A percentile compares a stretch with the other conserved stretches of the same genome.
Conservation (phyloP, 2,797 vertebrate species). For the Lutjanus argentimaculatus region DNA sequence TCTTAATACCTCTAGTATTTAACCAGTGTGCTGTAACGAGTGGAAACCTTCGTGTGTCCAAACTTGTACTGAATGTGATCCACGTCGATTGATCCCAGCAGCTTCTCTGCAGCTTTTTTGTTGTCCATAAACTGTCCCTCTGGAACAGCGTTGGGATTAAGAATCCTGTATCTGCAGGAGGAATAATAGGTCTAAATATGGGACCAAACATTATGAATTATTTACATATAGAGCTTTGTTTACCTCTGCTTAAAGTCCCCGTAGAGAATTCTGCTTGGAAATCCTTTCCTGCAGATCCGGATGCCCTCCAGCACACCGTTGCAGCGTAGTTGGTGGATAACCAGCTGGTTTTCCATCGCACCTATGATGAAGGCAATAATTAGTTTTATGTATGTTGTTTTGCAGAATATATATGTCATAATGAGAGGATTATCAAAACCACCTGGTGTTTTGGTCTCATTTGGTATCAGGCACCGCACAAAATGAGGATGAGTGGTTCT, state of each 20-base stretch:
- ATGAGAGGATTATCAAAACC: conserved; percentile 54
- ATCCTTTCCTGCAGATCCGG: conserved; percentile 89
- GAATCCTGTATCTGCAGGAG: conserved; percentile 75
- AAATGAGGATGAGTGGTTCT: conserved; percentile 90
- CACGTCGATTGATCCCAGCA: conserved; percentile 88
- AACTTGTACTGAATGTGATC: conserved; percentile 91
- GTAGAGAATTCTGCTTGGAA: conserved; percentile 83
- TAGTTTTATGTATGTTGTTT: background rate
- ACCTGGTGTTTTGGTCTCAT: conserved; percentile 92
- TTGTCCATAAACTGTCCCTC: conserved; percentile 91
- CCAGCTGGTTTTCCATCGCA: conserved; percentile 58
- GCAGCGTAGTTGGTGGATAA: conserved; percentile 64
- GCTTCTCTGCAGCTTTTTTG: conserved; percentile 92
- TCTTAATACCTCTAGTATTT: background rate
- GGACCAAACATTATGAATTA: fast-evolving
- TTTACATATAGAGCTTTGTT: background rate
- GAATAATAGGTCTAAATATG: background rate
- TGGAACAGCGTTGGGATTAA: conserved; percentile 89
- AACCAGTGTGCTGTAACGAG: background rate
- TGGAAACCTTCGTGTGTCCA: conserved; percentile 89
- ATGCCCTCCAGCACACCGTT: conserved; percentile 86
- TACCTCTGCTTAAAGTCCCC: conserved; percentile 86
- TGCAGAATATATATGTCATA: background rate
- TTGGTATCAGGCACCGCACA: conserved; percentile 90
- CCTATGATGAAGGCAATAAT: conserved; percentile 12